Base-by-base conservation (phyloP, 2,797 vertebrate genomes). In the Tokudaia tokunoshimensis region DNA sequence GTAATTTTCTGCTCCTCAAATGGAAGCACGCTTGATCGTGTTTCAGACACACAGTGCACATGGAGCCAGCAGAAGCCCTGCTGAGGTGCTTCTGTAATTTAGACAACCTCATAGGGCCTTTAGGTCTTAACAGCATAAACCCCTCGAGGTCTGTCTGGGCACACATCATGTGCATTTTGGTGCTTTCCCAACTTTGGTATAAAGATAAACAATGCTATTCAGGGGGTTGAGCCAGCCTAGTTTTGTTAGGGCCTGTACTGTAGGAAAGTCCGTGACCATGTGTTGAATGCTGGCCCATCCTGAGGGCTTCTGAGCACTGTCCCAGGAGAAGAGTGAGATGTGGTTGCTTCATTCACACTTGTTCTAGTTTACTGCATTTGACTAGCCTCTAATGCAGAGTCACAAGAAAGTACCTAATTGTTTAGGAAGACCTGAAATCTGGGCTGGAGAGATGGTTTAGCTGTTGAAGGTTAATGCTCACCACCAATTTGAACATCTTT, bases 311-410 rank as follows among this genome's bases (percentile, higher is more conserved):
- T 24, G 6, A 50, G 83, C 34, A n/a, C 34, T 86, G 31, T 10
- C 20, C 63, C 7, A 9, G 22, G 34, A 78, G n/a, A 63, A 22
- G 17, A 20, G 11, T 74, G 19, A 74, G 14, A 55, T 57, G 24
- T 15, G 70, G 92, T 78, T 94, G 15, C 89, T 65, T 34, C 3
- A 76, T n/a, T 95, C n/a, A 41, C 57, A 59, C 75, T 91, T 17
- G 92, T 82, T 90, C 74, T 92, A 12, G 24, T n/a, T 92, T 90
- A 82, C 65, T 93, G 94, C 22, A 92, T 82, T 89, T 92, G 90
- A 95, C 50, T 59, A 94, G 24, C 8, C 37, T 89, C 63, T 44
- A 84, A 61, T 61, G n/a, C 2, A 93, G 72, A 91, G 3, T 90
- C 72, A 94, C 0, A 96, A 65, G 96, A 96, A 91, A 86, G 47